Percentiles rank a stretch among this genome's conserved stretches.
These are phyloP conservation scores for Corydoras maculifer DNA, from an alignment of 2,113 vertebrate species.

Conservation along the genomic window DNA sequence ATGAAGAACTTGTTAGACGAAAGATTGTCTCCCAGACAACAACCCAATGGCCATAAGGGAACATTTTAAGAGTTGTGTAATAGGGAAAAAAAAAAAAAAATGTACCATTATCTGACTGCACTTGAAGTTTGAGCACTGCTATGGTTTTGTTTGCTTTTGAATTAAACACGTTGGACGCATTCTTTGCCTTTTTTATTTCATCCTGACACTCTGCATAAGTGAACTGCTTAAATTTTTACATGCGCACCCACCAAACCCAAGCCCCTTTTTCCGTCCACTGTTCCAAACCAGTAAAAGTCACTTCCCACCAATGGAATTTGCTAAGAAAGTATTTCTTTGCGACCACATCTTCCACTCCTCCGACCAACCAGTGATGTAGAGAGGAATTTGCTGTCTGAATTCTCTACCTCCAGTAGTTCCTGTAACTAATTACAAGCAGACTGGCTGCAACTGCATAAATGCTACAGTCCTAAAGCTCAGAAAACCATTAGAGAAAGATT, in stretches of 20 bases:
- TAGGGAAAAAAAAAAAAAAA: background rate
- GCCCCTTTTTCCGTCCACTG: background rate
- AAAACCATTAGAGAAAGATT: too few relatives aligned
- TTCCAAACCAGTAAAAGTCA: background rate
- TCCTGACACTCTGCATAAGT: background rate
- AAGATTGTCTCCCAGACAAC: too few relatives aligned
- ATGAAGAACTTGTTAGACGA: background rate
- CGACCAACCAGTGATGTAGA: conserved; percentile 8
- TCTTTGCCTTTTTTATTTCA: background rate
- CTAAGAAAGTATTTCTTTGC: conserved; percentile 10
- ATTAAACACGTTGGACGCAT: background rate
- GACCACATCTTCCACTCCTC: conserved; percentile 24
- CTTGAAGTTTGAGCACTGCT: background rate
- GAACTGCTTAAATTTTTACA: background rate
- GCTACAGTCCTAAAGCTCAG: too few relatives aligned
- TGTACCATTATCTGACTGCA: background rate
- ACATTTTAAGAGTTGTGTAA: background rate
- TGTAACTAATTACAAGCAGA: too few relatives aligned
- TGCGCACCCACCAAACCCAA: too few relatives aligned
- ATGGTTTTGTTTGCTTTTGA: background rate
- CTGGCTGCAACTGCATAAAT: too few relatives aligned
- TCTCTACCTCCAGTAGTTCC: background rate
- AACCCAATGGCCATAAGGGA: too few relatives aligned
- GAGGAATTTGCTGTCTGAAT: background rate
- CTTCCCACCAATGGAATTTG: conserved; percentile 21